phyloP scores from a whole-genome alignment of 2,113 vertebrate genomes.

The Mystacornis crossleyi region DNA sequence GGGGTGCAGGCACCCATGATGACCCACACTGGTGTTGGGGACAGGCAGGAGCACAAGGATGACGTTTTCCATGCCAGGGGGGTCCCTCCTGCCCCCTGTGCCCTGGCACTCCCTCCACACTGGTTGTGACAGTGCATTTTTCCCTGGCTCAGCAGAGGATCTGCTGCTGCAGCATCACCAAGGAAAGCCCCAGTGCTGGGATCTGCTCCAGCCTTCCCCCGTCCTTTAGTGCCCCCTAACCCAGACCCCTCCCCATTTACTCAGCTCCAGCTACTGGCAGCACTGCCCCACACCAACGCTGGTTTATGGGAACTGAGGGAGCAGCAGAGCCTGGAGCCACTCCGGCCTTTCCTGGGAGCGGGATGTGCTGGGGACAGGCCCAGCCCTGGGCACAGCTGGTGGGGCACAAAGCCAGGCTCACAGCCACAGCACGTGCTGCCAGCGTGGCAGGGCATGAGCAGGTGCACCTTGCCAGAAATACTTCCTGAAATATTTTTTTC shows the following conservation, averaged over 20 bases:
- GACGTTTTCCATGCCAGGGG: background rate
- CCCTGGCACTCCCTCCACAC: fast-evolving
- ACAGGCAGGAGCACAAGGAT: background rate
- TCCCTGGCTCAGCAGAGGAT: fast-evolving
- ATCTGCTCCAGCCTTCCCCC: background rate
- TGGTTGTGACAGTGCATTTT: fast-evolving
- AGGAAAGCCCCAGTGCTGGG: too few relatives aligned
- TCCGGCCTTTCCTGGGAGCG: background rate
- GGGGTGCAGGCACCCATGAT: background rate
- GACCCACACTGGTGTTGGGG: fast-evolving
- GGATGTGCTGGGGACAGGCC: background rate
- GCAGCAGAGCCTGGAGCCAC: background rate
- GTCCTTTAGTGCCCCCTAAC: fast-evolving
- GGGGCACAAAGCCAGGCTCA: background rate
- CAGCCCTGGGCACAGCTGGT: background rate
- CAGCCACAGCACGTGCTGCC: background rate
- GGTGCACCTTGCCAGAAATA: background rate
- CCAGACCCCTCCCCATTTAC: fast-evolving
- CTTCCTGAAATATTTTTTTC: background rate
- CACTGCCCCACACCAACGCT: fast-evolving
- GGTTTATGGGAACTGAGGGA: background rate
- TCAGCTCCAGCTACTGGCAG: background rate
- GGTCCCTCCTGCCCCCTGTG: background rate
- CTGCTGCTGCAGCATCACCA: background rate
- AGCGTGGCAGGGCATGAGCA: fast-evolving